These are phyloP conservation scores for Serranus cabrilla DNA, from an alignment of 2,797 vertebrate genomes.

Conservation along the genomic window DNA sequence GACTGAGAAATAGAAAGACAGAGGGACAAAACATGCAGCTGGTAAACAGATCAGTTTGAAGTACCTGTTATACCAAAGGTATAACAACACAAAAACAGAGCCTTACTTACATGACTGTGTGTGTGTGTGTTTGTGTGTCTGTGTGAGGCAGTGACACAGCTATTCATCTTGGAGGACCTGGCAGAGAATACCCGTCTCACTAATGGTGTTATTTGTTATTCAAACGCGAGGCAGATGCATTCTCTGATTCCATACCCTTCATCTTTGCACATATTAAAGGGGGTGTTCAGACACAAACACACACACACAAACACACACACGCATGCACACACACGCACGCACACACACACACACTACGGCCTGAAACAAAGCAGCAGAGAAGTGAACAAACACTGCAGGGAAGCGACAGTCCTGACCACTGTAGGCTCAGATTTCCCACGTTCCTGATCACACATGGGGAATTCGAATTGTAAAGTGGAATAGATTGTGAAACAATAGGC, in stretches of 20 bases:
- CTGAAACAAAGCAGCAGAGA: constrained; percentile 11
- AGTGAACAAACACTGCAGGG: background rate
- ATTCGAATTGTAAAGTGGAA: background rate
- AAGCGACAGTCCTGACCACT: constrained; percentile 1
- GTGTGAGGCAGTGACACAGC: constrained; percentile 34
- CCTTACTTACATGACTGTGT: background rate
- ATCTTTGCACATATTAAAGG: constrained; percentile 52
- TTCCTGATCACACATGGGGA: background rate
- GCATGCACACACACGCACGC: constrained; percentile 17
- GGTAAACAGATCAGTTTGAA: constrained; percentile 38
- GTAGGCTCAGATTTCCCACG: background rate
- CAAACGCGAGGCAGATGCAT: constrained; percentile 72
- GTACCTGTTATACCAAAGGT: constrained; percentile 49
- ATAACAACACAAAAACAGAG: constrained; percentile 37
- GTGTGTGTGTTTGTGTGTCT: constrained; percentile 13
- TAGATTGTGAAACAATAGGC: background rate
- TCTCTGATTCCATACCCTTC: constrained; percentile 69
- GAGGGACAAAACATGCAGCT: background rate
- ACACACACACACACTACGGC: constrained; percentile 14
- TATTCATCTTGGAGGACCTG: constrained; percentile 75
- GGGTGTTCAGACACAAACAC: constrained; percentile 5
- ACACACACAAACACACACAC: constrained; percentile 17
- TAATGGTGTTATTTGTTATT: constrained; percentile 81
- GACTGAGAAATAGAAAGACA: background rate
- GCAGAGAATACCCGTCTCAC: constrained; percentile 65